phyloP scores from a whole-genome alignment of 1,140 invertebrate genomes.

The Magallana angulata region DNA sequence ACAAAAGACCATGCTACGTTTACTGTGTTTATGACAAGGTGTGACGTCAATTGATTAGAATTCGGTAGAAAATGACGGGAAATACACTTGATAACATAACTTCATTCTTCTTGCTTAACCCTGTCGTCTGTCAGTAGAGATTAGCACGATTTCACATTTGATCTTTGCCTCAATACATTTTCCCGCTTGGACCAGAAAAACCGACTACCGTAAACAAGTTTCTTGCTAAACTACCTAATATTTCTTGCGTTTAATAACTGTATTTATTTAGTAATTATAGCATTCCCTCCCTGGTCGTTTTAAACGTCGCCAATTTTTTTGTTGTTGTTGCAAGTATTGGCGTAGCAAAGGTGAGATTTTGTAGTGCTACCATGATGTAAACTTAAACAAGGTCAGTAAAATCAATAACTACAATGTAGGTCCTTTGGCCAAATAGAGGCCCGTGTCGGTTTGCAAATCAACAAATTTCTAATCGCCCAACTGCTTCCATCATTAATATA shows the following conservation, averaged over 20 bases:
- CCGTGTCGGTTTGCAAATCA: too few species aligned
- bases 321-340: too few species aligned
- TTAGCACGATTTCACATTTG: background rate
- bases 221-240: background rate
- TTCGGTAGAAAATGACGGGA: background rate
- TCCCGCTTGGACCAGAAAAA: background rate
- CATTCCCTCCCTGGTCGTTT: background rate
- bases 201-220: background rate
- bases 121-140: background rate
- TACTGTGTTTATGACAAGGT: background rate
- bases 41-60: background rate
- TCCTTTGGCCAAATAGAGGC: background rate
- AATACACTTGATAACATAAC: background rate
- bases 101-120: background rate
- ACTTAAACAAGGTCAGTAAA: background rate
- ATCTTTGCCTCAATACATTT: background rate
- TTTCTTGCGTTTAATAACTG: conserved; percentile 14
- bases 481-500: too few species aligned
- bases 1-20: background rate
- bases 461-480: too few species aligned
- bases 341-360: too few species aligned
- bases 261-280: conserved; percentile 24
- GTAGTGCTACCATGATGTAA: too few species aligned
- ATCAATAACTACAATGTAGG: background rate
- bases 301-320: background rate